A percentile compares a stretch with the other conserved stretches of the same genome.
Conservation (phyloP, 2,888 invertebrate genomes). For the Drosophila melanocephala region DNA sequence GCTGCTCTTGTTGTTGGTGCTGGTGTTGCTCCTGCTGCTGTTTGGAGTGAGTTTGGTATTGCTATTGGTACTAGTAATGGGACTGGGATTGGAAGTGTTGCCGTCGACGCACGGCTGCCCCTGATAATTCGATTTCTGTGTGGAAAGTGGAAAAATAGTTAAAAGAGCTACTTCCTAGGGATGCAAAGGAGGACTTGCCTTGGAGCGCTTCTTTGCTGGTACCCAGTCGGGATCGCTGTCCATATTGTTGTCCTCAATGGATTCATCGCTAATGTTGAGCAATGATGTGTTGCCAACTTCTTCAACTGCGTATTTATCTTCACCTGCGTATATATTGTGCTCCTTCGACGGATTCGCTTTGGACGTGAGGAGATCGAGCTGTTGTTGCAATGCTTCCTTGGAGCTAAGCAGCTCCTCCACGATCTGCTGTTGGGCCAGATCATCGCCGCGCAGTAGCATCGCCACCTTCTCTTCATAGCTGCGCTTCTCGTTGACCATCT, state of each 20-base stretch:
- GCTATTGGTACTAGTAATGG: not conserved
- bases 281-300: not conserved
- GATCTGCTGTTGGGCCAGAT: conserved; percentile 2
- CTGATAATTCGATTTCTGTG: not conserved
- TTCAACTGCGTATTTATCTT: too few relatives aligned
- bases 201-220: not conserved
- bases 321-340: not conserved
- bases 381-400: not conserved
- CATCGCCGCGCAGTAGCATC: not conserved
- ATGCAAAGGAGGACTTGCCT: not conserved
- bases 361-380: not conserved
- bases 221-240: conserved; percentile 18
- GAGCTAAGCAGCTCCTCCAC: conserved; percentile 1
- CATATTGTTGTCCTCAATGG: not conserved
- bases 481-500: conserved; percentile 87
- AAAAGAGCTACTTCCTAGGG: not conserved
- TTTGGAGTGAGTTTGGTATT: not conserved
- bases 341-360: not conserved
- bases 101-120: too few relatives aligned
- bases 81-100: not conserved
- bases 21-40: not conserved
- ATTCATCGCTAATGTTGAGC: not conserved
- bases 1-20: not conserved
- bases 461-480: conserved; percentile 87
- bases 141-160: not conserved